These are phyloP conservation scores for Heliconius aoede DNA, from an alignment of 2,888 invertebrate genomes.

Conservation along the genomic window DNA sequence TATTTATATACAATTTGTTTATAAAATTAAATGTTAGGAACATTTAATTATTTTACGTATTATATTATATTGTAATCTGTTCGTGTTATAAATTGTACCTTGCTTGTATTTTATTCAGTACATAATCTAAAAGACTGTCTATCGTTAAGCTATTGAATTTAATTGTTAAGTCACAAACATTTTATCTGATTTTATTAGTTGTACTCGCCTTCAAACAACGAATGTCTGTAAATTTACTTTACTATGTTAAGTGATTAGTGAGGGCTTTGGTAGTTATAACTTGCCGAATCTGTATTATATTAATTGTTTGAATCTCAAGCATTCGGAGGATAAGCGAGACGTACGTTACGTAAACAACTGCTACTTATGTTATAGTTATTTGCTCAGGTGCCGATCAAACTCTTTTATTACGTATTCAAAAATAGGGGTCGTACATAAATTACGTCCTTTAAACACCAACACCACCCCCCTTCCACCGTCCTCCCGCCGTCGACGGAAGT, in stretches of 20 bases:
- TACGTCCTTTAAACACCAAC: background rate
- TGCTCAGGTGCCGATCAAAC: slow-evolving; percentile 53
- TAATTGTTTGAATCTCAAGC: slow-evolving; percentile 41
- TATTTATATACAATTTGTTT: slow-evolving; percentile 34
- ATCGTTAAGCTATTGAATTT: slow-evolving; percentile 79
- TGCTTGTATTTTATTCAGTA: slow-evolving; percentile 61
- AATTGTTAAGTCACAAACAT: slow-evolving; percentile 82
- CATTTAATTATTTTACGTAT: slow-evolving; percentile 35
- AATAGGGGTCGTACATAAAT: slow-evolving; percentile 25
- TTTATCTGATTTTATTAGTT: slow-evolving; percentile 73
- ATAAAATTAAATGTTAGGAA: slow-evolving; percentile 42
- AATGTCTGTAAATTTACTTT: slow-evolving; percentile 68
- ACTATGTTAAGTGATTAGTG: slow-evolving; percentile 42
- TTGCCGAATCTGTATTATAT: slow-evolving; percentile 31
- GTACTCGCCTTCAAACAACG: slow-evolving; percentile 73
- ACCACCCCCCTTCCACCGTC: too few relatives aligned
- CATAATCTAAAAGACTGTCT: slow-evolving; percentile 82
- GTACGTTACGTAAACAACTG: slow-evolving; percentile 16
- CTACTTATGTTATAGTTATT: slow-evolving; percentile 36
- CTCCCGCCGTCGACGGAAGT: too few relatives aligned
- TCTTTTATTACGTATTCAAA: slow-evolving; percentile 47
- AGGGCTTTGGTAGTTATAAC: slow-evolving; percentile 39
- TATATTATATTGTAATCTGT: slow-evolving; percentile 41
- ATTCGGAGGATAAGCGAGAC: slow-evolving; percentile 9
- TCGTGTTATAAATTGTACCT: slow-evolving; percentile 55